Conservation (phyloP, 2,113 vertebrate genomes). For the Equus quagga region DNA sequence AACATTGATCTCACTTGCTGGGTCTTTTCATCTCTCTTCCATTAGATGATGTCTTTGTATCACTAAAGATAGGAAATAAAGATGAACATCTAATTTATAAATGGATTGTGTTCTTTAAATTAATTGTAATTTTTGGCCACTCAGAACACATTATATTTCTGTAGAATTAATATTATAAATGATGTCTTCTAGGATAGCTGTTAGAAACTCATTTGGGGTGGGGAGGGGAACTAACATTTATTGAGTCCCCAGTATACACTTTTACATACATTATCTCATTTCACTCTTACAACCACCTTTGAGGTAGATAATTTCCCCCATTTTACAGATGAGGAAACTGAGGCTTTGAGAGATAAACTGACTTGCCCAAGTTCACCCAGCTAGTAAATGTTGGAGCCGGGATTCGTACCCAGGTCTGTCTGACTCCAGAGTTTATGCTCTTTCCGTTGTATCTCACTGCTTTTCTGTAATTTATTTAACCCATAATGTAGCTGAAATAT, state of each 20-base stretch:
- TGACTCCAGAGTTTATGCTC: slow-evolving; percentile 69
- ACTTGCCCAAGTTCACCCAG: slow-evolving; percentile 73
- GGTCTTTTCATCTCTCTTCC: slow-evolving; percentile 44
- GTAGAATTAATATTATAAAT: slow-evolving; percentile 52
- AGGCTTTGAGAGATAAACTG: slow-evolving; percentile 75
- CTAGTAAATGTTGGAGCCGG: slow-evolving; percentile 73
- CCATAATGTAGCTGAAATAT: slow-evolving; percentile 69
- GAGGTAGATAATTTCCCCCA: slow-evolving; percentile 73
- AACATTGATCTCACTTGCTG: slow-evolving; percentile 3
- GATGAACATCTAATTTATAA: slow-evolving; percentile 52
- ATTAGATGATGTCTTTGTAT: slow-evolving; percentile 44
- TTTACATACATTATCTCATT: slow-evolving; percentile 70
- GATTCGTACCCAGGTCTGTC: slow-evolving; percentile 73
- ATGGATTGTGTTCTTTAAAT: slow-evolving; percentile 40
- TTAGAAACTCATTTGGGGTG: slow-evolving; percentile 64
- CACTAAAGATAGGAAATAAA: slow-evolving; percentile 50
- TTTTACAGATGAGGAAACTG: slow-evolving; percentile 78
- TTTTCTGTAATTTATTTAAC: slow-evolving; percentile 71
- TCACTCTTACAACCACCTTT: slow-evolving; percentile 62
- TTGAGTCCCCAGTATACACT: slow-evolving; percentile 53
- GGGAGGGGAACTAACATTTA: slow-evolving; percentile 54
- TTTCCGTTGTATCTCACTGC: slow-evolving; percentile 70
- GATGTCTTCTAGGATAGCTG: slow-evolving; percentile 1
- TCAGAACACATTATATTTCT: neutral
- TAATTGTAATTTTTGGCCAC: slow-evolving; percentile 18